Evolutionary conservation across 2,113 vertebrate genomes (phyloP).

Genomic region (Choloepus hoffmanni): DNA sequence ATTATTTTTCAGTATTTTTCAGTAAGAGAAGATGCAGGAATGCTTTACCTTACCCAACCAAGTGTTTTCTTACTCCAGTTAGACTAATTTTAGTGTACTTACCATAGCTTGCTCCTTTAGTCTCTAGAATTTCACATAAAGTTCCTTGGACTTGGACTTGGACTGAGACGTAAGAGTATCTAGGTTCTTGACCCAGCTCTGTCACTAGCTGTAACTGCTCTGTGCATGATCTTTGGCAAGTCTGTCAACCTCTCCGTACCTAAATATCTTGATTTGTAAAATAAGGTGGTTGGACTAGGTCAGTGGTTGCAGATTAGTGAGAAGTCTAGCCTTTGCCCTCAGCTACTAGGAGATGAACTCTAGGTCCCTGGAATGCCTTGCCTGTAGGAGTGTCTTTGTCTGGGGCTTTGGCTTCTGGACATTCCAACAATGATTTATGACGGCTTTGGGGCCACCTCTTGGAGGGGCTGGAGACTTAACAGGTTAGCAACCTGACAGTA

Average conservation of each 20-base stretch:
- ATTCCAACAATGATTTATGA: too few relatives aligned
- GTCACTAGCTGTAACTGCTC: neutral
- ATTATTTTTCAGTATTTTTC: neutral
- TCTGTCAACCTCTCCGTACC: neutral
- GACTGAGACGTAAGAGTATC: neutral
- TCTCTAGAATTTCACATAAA: neutral
- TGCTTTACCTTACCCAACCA: neutral
- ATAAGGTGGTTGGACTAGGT: neutral
- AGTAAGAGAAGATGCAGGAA: neutral
- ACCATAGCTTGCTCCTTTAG: neutral
- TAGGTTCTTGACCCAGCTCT: neutral
- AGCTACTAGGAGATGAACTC: too few relatives aligned
- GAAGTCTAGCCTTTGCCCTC: too few relatives aligned
- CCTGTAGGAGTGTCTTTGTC: too few relatives aligned
- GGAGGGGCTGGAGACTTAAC: too few relatives aligned
- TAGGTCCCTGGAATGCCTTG: too few relatives aligned
- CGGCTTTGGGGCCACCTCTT: too few relatives aligned
- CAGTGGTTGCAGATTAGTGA: neutral
- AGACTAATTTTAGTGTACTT: neutral
- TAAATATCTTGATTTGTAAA: neutral
- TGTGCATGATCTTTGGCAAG: neutral
- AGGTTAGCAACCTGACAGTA: too few relatives aligned
- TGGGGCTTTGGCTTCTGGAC: too few relatives aligned
- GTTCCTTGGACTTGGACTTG: neutral
- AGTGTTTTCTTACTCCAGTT: neutral